A percentile compares a stretch with the other conserved stretches of the same genome.
Conservation (phyloP, 2,113 vertebrate species). For the Psittacula cyanocephala region DNA sequence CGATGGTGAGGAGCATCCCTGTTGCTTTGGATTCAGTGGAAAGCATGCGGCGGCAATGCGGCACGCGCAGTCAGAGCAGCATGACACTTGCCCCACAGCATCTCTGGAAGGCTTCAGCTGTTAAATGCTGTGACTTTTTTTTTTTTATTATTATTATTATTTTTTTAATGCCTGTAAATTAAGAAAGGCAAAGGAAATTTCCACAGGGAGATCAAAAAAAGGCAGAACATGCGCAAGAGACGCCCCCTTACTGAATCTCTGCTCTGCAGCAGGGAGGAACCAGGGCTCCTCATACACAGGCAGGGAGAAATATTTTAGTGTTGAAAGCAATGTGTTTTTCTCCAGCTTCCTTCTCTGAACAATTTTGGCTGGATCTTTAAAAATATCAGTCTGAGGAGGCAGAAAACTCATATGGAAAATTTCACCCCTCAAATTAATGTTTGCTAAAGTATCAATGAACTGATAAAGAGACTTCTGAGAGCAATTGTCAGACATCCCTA, state of each 20-base stretch:
- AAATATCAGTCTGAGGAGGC: constrained; percentile 46
- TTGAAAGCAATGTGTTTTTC: constrained; percentile 47
- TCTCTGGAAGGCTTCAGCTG: constrained; percentile 5
- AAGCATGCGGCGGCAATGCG: background rate
- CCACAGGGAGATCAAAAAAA: background rate
- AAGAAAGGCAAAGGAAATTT: background rate
- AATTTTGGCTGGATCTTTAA: constrained; percentile 35
- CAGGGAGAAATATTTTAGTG: constrained; percentile 33
- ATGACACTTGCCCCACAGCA: background rate
- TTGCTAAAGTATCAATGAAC: constrained; percentile 24
- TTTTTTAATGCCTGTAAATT: background rate
- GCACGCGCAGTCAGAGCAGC: background rate
- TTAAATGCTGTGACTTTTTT: background rate
- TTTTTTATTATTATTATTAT: too few species aligned
- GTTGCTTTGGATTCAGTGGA: background rate
- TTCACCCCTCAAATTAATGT: background rate
- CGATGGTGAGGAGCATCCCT: background rate
- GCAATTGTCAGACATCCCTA: background rate
- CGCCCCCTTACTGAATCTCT: background rate
- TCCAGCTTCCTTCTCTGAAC: constrained; percentile 26
- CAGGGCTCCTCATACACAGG: background rate
- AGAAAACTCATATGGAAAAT: constrained; percentile 22
- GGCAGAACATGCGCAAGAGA: background rate
- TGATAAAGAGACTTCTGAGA: background rate
- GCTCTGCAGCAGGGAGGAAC: background rate